Percentiles rank a stretch among this genome's conserved stretches.
These are phyloP conservation scores for Zosterops pallidus DNA, from an alignment of 2,113 vertebrate species.

Conservation along the genomic window DNA sequence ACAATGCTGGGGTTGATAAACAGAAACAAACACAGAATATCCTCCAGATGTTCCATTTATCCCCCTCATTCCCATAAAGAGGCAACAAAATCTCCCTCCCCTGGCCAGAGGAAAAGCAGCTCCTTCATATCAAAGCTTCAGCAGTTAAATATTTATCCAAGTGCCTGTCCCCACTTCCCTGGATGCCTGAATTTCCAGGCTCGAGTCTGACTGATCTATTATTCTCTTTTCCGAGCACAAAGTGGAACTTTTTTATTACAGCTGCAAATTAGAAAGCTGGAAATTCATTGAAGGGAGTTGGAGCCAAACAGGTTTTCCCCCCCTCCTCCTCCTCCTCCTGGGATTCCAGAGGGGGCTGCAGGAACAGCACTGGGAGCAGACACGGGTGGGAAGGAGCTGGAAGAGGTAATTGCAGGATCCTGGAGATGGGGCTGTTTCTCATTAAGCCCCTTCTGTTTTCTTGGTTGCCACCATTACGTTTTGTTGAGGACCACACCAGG, in stretches of 20 bases:
- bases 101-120: neutral
- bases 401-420: slow-evolving; percentile 34
- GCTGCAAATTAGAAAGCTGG: slow-evolving; percentile 48
- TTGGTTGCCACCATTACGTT: neutral
- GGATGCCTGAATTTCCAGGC: slow-evolving; percentile 22
- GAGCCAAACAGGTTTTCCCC: neutral
- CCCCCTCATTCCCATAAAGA: slow-evolving; percentile 5
- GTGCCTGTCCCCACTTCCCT: slow-evolving; percentile 27
- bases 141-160: slow-evolving; percentile 65
- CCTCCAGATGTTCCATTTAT: neutral
- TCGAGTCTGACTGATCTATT: slow-evolving; percentile 70
- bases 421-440: slow-evolving; percentile 28
- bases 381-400: neutral
- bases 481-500: neutral
- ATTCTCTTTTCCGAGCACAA: slow-evolving; percentile 70
- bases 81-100: neutral
- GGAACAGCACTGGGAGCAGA: neutral
- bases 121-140: slow-evolving; percentile 47
- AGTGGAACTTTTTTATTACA: slow-evolving; percentile 53
- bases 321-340: neutral
- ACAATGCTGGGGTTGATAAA: neutral
- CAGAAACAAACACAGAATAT: neutral
- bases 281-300: slow-evolving; percentile 59
- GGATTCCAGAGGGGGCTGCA: neutral
- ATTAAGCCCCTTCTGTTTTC: slow-evolving; percentile 24